Evolutionary conservation across 2,888 invertebrate species (phyloP).

Genomic region (Hirtodrosophila histrioides): DNA sequence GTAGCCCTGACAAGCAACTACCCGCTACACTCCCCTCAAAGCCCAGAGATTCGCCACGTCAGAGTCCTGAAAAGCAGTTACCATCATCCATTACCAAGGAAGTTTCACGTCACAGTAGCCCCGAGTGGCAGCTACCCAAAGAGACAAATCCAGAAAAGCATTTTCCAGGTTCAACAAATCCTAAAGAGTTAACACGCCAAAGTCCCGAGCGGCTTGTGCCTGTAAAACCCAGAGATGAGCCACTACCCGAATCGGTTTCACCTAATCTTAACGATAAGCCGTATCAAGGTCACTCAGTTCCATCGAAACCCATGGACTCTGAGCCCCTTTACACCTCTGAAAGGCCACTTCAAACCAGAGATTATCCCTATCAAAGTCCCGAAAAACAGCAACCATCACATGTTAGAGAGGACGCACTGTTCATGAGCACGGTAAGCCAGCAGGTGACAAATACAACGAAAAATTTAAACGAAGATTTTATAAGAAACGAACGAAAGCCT

Average conservation of each 20-base stretch:
- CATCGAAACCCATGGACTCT: not conserved
- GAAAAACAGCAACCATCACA: conserved; percentile 25
- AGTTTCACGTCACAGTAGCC: conserved; percentile 6
- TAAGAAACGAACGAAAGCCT: conserved; percentile 62
- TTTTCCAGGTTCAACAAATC: conserved; percentile 8
- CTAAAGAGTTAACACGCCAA: conserved; percentile 16
- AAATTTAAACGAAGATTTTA: conserved; percentile 65
- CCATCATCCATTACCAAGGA: conserved; percentile 2
- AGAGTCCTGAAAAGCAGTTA: conserved; percentile 13
- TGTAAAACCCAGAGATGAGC: not conserved
- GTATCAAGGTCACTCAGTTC: conserved; percentile 24
- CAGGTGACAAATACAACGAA: conserved; percentile 50
- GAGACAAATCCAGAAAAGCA: conserved; percentile 25
- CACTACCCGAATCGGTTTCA: conserved; percentile 3
- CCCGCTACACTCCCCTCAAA: not conserved
- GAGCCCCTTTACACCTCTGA: not conserved
- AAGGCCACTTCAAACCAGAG: not conserved
- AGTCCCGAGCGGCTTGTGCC: conserved; percentile 14
- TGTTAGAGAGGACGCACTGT: conserved; percentile 50
- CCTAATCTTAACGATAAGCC: conserved; percentile 6
- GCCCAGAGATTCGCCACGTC: conserved; percentile 2
- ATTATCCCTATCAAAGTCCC: not conserved
- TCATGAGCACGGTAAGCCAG: conserved; percentile 50
- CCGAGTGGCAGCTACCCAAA: conserved; percentile 20
- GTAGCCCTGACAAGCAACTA: conserved; percentile 21